phyloP scores from a whole-genome alignment of 2,888 invertebrate genomes.

The Lasioglossum marginatum region DNA sequence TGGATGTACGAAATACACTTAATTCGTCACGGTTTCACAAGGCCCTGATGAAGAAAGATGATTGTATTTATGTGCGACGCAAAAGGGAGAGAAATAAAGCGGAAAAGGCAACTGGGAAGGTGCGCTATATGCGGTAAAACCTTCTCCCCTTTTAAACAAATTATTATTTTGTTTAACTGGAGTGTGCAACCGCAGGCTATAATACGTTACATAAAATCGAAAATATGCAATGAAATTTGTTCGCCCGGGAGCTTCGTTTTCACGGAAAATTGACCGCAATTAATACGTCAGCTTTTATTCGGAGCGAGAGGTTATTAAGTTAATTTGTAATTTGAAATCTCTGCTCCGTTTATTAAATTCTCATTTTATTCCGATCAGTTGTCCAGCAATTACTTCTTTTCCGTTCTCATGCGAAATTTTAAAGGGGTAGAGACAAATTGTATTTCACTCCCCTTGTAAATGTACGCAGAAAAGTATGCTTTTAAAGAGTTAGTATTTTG shows the following conservation, averaged over 20 bases:
- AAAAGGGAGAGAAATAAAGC: not conserved
- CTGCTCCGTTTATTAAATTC: not conserved
- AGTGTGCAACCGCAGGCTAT: not conserved
- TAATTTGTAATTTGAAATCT: not conserved
- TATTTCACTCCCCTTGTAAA: not conserved
- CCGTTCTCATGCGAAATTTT: not conserved
- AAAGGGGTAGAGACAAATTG: not conserved
- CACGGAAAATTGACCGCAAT: not conserved
- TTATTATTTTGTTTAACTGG: not conserved
- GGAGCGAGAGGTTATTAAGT: not conserved
- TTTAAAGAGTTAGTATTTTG: not conserved
- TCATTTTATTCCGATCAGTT: not conserved
- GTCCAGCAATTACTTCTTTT: not conserved
- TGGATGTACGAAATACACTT: conserved; percentile 23
- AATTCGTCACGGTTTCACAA: conserved; percentile 43
- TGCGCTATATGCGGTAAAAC: not conserved
- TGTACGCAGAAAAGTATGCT: not conserved
- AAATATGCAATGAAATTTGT: not conserved
- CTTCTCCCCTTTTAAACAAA: not conserved
- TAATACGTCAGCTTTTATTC: not conserved
- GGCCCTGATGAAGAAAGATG: conserved; percentile 1
- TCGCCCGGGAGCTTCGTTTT: not conserved
- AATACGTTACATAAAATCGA: not conserved
- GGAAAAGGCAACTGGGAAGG: not conserved
- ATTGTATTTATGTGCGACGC: not conserved